A percentile compares a stretch with the other conserved stretches of the same genome.
phyloP scores from a whole-genome alignment of 1,140 invertebrate genomes.

The Drosophila micromelanica region DNA sequence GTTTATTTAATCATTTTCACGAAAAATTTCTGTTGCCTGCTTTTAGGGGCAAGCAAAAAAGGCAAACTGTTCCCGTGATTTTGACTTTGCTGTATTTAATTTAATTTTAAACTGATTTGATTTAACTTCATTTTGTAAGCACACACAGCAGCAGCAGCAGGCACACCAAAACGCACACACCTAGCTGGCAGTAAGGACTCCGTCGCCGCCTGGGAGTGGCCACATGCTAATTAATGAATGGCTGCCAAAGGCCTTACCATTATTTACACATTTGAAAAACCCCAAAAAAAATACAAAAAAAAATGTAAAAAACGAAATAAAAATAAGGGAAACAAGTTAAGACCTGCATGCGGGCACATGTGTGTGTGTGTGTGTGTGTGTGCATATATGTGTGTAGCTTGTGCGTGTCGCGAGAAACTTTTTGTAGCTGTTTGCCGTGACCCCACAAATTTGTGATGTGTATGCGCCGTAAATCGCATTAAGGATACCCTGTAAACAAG shows the following conservation, averaged over 20 bases:
- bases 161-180: conserved; percentile 10
- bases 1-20: conserved; percentile 58
- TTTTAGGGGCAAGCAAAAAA: conserved; percentile 17
- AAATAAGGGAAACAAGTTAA: conserved; percentile 40
- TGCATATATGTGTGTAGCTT: conserved; percentile 16
- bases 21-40: conserved; percentile 16
- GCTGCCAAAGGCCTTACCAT: conserved; percentile 50
- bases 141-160: background rate
- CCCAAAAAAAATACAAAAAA: background rate
- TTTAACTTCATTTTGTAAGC: conserved; percentile 58
- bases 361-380: conserved; percentile 17
- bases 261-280: conserved; percentile 11
- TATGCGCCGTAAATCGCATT: conserved; percentile 24
- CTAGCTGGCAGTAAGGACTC: conserved; percentile 40
- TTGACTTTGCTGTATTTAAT: conserved; percentile 47
- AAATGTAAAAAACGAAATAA: conserved; percentile 37
- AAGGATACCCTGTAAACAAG: conserved; percentile 36
- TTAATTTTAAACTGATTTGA: conserved; percentile 70
- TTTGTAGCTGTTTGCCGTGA: conserved; percentile 34
- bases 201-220: conserved; percentile 58
- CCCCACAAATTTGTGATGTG: conserved; percentile 1
- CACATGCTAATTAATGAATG: conserved; percentile 78
- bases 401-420: conserved; percentile 21
- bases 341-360: conserved; percentile 61
- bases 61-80: conserved; percentile 36